Base-by-base conservation (phyloP, 1,140 invertebrate genomes). In the Thaumetopoea pityocampa region DNA sequence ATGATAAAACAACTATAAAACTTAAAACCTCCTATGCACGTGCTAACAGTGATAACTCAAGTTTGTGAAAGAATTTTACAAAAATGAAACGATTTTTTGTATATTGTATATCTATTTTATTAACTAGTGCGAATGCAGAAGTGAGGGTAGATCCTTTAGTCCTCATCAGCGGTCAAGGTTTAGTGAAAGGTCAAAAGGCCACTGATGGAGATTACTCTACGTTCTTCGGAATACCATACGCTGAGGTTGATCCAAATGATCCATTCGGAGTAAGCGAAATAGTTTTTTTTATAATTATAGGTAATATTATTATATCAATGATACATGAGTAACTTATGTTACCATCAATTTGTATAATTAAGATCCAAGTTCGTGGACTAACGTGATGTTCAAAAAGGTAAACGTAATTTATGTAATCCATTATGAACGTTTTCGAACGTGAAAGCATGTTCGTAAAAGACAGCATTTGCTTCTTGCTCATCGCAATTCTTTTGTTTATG, bases 151-250 rank as follows among this genome's bases (percentile, higher is more conserved):
- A 84, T 42, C 80, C 74, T 2, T 48, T 84, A 30, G 80, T 83
- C 14, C 18, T 78, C 5, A 70, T 68, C n/a, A 57, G 53, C 7
- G 51, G 60, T 5, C 74, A 83, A 50, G 79, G 79, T 8, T 34
- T 83, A 12, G 65, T 83, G n/a, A 60, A 62, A 55, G 79, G 79
- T 7, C 40, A 65, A 14, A 76, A 52, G 45, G 70, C 74, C 1
- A 53, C 51, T 12, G 69, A 83, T 59, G 71, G 69, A 8, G 67
- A 62, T 16, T 83, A 78, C 15, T 76, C 77, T 0, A 50, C 47
- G 18, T 83, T 83, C 46, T 37, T 79, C 14, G 79, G 77, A 23
- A 64, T 83, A 23, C 79, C 79, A 2, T 83, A 79, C 23, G 79
- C 77, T 6, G 19, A 50, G 29, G 65, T 83, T 9, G 69, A 81